phyloP scores from a whole-genome alignment of 2,113 vertebrate species.

The Mungos mungo region DNA sequence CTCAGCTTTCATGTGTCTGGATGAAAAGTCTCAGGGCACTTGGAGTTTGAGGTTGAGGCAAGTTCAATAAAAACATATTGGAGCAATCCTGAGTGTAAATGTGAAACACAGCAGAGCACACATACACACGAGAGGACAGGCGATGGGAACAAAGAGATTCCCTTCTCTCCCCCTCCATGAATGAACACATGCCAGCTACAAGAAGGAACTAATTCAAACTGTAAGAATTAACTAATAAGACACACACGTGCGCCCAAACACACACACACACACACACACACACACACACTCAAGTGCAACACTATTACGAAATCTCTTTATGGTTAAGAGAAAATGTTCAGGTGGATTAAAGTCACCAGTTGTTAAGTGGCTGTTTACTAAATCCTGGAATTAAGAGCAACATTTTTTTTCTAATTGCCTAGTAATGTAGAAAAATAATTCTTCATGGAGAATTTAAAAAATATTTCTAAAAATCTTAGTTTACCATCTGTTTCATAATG shows the following conservation, averaged over 20 bases:
- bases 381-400: background rate
- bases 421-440: background rate
- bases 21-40: conserved; percentile 76
- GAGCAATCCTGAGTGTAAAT: conserved; percentile 76
- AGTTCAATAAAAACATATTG: conserved; percentile 82
- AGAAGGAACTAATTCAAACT: conserved; percentile 16
- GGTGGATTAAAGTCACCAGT: background rate
- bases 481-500: background rate
- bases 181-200: conserved; percentile 72
- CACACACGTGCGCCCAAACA: background rate
- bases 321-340: background rate
- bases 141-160: conserved; percentile 64
- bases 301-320: background rate
- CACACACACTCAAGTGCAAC: background rate
- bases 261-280: background rate
- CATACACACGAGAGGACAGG: background rate
- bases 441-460: background rate
- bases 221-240: background rate
- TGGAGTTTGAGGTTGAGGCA: conserved; percentile 71
- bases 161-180: conserved; percentile 62
- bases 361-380: background rate
- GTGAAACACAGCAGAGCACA: conserved; percentile 84
- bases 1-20: conserved; percentile 82
- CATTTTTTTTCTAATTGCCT: background rate
- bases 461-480: background rate